These are phyloP conservation scores for Poicephalus gulielmi DNA, from an alignment of 2,113 vertebrate genomes.

Conservation along the genomic window DNA sequence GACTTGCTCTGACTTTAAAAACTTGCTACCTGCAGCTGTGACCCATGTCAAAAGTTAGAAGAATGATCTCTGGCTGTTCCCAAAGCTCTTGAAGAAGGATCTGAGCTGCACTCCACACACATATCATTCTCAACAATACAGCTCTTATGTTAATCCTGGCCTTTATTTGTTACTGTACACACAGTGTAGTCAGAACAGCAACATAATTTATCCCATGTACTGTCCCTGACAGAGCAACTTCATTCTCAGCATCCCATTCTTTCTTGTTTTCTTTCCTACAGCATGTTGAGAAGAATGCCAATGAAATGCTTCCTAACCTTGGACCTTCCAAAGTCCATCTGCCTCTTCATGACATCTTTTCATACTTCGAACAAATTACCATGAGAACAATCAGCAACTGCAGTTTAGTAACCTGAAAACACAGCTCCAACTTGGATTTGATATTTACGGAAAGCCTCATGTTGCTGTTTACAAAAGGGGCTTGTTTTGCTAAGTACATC, in stretches of 20 bases:
- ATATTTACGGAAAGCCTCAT: neutral
- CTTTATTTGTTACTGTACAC: neutral
- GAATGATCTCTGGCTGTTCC: rapidly evolving
- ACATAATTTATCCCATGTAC: neutral
- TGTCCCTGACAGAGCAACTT: neutral
- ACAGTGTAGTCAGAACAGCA: neutral
- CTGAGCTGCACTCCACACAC: neutral
- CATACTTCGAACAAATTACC: neutral
- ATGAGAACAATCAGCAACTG: neutral
- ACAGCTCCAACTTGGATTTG: neutral
- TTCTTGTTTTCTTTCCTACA: neutral
- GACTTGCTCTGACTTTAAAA: neutral
- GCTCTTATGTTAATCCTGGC: neutral
- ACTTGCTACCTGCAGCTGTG: neutral
- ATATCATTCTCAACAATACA: neutral
- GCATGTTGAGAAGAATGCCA: neutral
- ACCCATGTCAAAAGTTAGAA: rapidly evolving
- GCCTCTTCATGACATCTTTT: neutral
- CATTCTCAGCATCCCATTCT: neutral
- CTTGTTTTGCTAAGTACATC: conserved; percentile 71
- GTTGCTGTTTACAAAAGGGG: conserved; percentile 51
- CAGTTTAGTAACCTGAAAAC: neutral
- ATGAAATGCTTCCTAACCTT: neutral
- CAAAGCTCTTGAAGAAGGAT: neutral
- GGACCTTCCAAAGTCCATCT: neutral